Evolutionary conservation across 2,797 vertebrate genomes (phyloP), one percentile per base, ranked within the genome.

Genomic region (Sciurus carolinensis): DNA sequence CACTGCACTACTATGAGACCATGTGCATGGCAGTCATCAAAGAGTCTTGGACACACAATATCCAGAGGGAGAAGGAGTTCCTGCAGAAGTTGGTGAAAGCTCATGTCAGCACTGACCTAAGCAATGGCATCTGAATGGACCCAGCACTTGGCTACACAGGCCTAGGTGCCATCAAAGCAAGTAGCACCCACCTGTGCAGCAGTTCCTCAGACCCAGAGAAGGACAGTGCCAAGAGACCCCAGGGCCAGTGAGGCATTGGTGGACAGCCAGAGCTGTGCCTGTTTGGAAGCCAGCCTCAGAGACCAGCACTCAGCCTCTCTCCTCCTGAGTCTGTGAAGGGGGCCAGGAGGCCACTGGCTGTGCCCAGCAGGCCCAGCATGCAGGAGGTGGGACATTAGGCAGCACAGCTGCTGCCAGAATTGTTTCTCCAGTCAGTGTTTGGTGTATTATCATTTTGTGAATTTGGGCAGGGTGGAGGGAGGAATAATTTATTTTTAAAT

Each of bases 31-130:
- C 99, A 4, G 99, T 99, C 98, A 99, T 99, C 98, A 99, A 99
- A 99, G 99, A 99, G 99, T 99, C 99, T 52, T 99, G 99, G 99
- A 99, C 99, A 1, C 99, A 99, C 98, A 99, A 99, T 96, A 99
- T 99, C 98, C 98, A 99, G 95, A 99, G 99, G 97, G 99, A 99
- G 98, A 99, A 99, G 97, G 99, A 99, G 95, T 99, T 99, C 98
- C 99, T 99, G 84, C 98, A 99, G 96, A 99, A 99, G 97, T 98
- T 99, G 98, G 99, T 99, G 97, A 99, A 99, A 98, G 99, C 99
- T 47, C 99, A 98, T 18, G 99, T 99, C 94, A 99, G 99, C 98
- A 98, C 98, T 94, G 99, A 99, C 98, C 98, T 99, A 81, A 99
- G 99, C 98, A 99, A 99, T 50, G 99, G 99, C 95, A 99, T 99